Evolutionary conservation across 2,797 vertebrate genomes (phyloP).

Genomic region (Oreochromis grahami): DNA sequence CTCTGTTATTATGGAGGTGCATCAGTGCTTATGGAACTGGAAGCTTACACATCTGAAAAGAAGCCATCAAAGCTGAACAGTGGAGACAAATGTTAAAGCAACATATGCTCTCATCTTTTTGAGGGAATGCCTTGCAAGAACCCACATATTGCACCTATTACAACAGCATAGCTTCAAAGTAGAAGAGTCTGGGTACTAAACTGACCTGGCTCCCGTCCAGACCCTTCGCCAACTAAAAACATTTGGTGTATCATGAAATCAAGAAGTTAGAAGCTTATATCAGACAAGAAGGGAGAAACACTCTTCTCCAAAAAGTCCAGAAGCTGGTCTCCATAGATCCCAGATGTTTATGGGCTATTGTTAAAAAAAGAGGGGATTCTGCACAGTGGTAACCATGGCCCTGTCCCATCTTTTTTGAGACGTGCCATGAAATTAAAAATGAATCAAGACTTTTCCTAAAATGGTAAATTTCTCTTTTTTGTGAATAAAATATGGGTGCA

Average conservation of each 20-base stretch:
- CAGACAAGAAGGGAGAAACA: not conserved
- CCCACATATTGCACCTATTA: not conserved
- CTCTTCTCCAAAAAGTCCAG: not conserved
- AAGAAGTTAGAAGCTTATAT: not conserved
- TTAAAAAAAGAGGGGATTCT: too few species aligned
- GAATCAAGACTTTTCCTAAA: too few species aligned
- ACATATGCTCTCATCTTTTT: not conserved
- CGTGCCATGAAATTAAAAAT: too few species aligned
- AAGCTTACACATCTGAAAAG: not conserved
- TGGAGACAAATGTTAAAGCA: not conserved
- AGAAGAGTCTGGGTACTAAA: not conserved
- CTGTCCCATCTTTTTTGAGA: too few species aligned
- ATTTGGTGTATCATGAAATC: not conserved
- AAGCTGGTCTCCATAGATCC: not conserved
- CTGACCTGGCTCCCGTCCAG: accelerated
- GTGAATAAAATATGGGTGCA: too few species aligned
- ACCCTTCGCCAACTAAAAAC: not conserved
- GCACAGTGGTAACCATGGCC: too few species aligned
- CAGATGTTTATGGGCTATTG: too few species aligned
- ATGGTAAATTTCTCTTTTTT: too few species aligned
- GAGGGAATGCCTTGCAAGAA: not conserved
- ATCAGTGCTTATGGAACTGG: not conserved
- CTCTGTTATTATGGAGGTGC: not conserved
- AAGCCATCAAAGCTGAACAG: not conserved
- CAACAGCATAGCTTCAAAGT: not conserved